A percentile compares a stretch with the other conserved stretches of the same genome.
These are phyloP conservation scores for Lagenorhynchus albirostris DNA, from an alignment of 2,113 vertebrate genomes.

Conservation along the genomic window DNA sequence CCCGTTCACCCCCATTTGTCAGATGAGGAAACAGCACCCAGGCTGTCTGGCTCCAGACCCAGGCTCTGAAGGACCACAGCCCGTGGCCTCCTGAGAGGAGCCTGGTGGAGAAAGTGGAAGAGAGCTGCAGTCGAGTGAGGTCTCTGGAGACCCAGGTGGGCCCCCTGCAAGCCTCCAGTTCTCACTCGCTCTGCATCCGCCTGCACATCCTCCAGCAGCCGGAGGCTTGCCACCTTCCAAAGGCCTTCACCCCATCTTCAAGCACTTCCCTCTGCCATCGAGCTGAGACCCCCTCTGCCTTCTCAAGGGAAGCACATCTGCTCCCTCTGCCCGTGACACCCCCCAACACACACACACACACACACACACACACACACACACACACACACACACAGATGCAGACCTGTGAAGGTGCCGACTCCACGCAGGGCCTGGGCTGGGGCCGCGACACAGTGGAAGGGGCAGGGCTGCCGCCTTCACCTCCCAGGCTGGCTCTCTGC, in stretches of 20 bases:
- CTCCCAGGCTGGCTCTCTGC: background rate
- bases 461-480: too few species aligned
- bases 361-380: too few species aligned
- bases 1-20: background rate
- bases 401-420: background rate
- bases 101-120: background rate
- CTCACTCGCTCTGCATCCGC: background rate
- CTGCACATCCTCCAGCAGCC: fast-evolving
- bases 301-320: too few species aligned
- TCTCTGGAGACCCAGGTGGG: background rate
- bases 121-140: background rate
- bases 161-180: background rate
- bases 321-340: background rate
- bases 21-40: background rate
- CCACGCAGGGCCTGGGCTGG: background rate
- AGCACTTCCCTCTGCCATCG: background rate
- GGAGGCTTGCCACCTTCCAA: background rate
- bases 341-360: too few species aligned
- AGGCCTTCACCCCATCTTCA: background rate
- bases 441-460: background rate
- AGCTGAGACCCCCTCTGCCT: background rate
- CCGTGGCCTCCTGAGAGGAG: background rate
- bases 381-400: too few species aligned
- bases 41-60: background rate
- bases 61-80: background rate